A percentile compares a stretch with the other conserved stretches of the same genome.
Conservation (phyloP, 2,113 vertebrate species). For the Grus americana region DNA sequence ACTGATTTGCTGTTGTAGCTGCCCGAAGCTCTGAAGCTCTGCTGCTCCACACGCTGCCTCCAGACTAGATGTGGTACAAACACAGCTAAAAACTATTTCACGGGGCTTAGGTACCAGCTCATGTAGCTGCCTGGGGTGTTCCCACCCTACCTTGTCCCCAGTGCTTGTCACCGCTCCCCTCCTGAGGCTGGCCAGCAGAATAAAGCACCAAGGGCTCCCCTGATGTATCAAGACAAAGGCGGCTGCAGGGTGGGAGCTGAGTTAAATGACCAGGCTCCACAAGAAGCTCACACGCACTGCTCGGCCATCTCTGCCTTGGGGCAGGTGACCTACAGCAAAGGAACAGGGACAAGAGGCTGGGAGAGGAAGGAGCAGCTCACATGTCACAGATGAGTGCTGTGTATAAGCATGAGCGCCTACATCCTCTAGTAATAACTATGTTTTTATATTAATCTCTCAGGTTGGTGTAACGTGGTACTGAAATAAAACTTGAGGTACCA, state of each 20-base stretch:
- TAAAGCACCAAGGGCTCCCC: background rate
- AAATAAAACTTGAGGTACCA: background rate
- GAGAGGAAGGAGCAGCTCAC: background rate
- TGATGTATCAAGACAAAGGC: background rate
- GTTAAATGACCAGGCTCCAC: background rate
- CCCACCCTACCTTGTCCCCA: background rate
- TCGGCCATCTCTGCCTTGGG: background rate
- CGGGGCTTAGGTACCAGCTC: background rate
- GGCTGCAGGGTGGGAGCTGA: rapidly evolving
- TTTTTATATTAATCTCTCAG: background rate
- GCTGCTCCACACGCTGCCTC: background rate
- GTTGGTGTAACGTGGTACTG: background rate
- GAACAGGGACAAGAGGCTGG: background rate
- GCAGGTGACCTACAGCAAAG: background rate
- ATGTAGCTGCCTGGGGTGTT: background rate
- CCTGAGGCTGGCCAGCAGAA: background rate
- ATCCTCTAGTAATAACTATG: rapidly evolving
- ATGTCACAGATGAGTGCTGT: background rate
- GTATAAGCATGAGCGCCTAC: rapidly evolving
- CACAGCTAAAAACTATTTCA: background rate
- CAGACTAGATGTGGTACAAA: background rate
- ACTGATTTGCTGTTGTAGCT: background rate
- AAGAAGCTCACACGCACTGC: background rate
- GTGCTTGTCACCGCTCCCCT: background rate
- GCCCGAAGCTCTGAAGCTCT: background rate